phyloP scores from a whole-genome alignment of 2,113 vertebrate species.

The Xiphias gladius region DNA sequence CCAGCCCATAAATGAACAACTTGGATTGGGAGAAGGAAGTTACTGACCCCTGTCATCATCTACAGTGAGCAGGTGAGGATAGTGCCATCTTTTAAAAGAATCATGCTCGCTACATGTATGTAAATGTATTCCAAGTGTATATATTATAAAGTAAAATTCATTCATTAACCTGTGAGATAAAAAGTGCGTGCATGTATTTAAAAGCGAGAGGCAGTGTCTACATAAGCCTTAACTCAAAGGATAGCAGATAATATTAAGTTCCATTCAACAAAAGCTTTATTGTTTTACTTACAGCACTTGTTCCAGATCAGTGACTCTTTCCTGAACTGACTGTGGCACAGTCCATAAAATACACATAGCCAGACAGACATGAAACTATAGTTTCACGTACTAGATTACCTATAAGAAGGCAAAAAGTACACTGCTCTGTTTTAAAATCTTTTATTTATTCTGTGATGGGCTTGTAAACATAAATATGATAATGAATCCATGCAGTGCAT shows the following conservation, averaged over 20 bases:
- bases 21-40: not conserved
- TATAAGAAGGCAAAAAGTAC: not conserved
- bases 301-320: not conserved
- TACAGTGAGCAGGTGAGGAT: not conserved
- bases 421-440: not conserved
- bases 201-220: not conserved
- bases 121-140: too few species aligned
- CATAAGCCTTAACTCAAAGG: not conserved
- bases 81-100: not conserved
- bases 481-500: constrained; percentile 41
- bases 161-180: not conserved
- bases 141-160: too few species aligned
- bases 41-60: too few species aligned
- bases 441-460: constrained; percentile 49
- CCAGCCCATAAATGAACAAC: too few species aligned
- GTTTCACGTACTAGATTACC: not conserved
- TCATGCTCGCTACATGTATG: too few species aligned
- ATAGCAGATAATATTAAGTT: not conserved
- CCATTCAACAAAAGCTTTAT: not conserved
- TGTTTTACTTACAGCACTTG: not conserved
- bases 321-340: not conserved
- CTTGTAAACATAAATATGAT: constrained; percentile 38
- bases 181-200: constrained; percentile 1
- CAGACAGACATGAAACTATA: not conserved
- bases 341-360: not conserved